Evolutionary conservation across 2,113 vertebrate genomes (phyloP), one percentile per base, ranked within the genome.

Genomic region (Toxotes chatareus): DNA sequence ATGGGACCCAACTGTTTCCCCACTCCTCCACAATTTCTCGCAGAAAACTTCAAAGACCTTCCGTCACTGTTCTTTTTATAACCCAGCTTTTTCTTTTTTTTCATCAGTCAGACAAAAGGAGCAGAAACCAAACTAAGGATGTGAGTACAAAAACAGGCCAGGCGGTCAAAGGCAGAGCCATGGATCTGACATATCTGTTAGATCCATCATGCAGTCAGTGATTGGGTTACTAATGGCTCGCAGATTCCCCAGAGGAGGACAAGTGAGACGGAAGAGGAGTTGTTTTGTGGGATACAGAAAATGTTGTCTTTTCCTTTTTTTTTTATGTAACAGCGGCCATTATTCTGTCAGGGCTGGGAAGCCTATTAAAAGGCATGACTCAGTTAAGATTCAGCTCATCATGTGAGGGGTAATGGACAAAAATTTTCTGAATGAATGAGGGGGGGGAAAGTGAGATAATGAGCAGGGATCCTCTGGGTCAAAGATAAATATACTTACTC

Each of bases 1-100:
- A 88, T 86, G 87, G 86, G 91, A 92, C 89, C 85, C 85, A 90
- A 92, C 79, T 86, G 87, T 91, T 89, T 88, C 87, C 74, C 72
- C 75, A 56, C 86, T 88, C 82, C 76, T 85, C 62, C 65, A 40
- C 73, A 72, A 81, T 85, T 91, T 90, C 90, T 84, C 16, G 53
- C n/a, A 14, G 87, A 81, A 85, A 91, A 92, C 87, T 88, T 93
- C 90, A 94, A 94, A 93, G 88, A 82, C 79, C 78, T 40, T 80
- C 77, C 47, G 51, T 86, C 84, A 70, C 62, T 8, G 80, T 87
- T 89, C 83, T 85, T 93, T 93, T 93, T 88, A 92, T 93, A 92
- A 94, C 91, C 80, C 84, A 42, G 61, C 62, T 76, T 79, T 88
- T 75, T 86, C 81, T 82, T 27, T 27, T 27, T 27, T 27, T 27